Evolutionary conservation across 2,888 invertebrate genomes (phyloP).

Genomic region (Cephus pygmeus): DNA sequence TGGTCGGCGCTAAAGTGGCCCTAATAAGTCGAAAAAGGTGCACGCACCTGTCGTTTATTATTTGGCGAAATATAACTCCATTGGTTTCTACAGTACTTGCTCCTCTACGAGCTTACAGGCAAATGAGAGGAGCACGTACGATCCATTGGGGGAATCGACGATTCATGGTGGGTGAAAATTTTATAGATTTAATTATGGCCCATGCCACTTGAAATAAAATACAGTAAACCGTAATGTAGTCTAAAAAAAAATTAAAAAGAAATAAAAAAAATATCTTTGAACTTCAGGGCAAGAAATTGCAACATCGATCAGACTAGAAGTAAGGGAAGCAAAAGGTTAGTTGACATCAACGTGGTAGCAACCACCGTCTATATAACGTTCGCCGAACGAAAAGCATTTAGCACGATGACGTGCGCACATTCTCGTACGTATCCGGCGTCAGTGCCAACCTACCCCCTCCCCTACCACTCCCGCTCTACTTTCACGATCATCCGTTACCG

Average conservation of each 20-base stretch:
- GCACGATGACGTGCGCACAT: conserved; percentile 62
- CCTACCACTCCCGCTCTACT: conserved; percentile 19
- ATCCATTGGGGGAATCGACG: too few relatives aligned
- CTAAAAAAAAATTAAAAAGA: too few relatives aligned
- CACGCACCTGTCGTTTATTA: too few relatives aligned
- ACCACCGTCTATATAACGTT: conserved; percentile 1
- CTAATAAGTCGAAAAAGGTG: too few relatives aligned
- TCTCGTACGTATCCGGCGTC: conserved; percentile 53
- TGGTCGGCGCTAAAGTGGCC: too few relatives aligned
- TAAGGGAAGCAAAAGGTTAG: neutral
- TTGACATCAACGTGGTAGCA: neutral
- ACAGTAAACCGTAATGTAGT: neutral
- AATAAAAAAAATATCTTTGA: neutral
- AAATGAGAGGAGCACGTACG: too few relatives aligned
- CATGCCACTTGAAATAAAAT: too few relatives aligned
- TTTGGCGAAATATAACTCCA: too few relatives aligned
- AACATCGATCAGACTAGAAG: neutral
- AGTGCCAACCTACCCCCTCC: conserved; percentile 13
- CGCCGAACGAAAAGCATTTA: conserved; percentile 55
- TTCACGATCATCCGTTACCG: conserved; percentile 63
- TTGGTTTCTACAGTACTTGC: too few relatives aligned
- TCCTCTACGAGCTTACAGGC: too few relatives aligned
- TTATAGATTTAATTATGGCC: too few relatives aligned
- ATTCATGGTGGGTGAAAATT: too few relatives aligned
- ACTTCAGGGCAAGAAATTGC: neutral